Conservation (phyloP, 2,113 vertebrate species). For the Scopus umbretta region DNA sequence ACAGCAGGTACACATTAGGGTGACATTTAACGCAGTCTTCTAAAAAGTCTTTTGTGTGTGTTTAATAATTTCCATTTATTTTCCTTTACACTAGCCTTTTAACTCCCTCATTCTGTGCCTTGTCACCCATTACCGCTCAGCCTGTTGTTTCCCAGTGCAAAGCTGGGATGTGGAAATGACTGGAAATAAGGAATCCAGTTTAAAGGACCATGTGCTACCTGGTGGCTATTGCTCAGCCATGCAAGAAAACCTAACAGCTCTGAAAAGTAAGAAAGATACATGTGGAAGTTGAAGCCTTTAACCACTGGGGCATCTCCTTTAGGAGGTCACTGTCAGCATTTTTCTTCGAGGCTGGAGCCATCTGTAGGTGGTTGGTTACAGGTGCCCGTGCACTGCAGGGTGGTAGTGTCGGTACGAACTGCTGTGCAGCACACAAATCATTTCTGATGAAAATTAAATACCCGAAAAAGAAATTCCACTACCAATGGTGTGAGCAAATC, state of each 20-base stretch:
- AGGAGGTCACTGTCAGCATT: not conserved
- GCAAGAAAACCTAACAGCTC: not conserved
- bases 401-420: not conserved
- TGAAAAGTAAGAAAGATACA: not conserved
- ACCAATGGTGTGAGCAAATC: conserved; percentile 39
- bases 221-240: not conserved
- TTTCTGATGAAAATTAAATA: conserved; percentile 46
- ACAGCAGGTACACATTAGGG: not conserved
- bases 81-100: not conserved
- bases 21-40: not conserved
- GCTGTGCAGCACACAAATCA: conserved; percentile 30
- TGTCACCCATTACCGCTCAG: not conserved
- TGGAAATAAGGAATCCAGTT: not conserved
- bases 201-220: not conserved
- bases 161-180: not conserved
- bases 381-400: not conserved
- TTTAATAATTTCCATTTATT: not conserved
- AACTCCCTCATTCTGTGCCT: not conserved
- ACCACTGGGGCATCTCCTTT: not conserved
- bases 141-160: not conserved
- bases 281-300: not conserved
- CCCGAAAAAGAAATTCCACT: conserved; percentile 36
- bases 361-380: not conserved
- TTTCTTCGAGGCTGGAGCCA: not conserved
- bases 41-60: not conserved